These are phyloP conservation scores for Popillia japonica DNA, from an alignment of 1,140 invertebrate species.

Conservation along the genomic window DNA sequence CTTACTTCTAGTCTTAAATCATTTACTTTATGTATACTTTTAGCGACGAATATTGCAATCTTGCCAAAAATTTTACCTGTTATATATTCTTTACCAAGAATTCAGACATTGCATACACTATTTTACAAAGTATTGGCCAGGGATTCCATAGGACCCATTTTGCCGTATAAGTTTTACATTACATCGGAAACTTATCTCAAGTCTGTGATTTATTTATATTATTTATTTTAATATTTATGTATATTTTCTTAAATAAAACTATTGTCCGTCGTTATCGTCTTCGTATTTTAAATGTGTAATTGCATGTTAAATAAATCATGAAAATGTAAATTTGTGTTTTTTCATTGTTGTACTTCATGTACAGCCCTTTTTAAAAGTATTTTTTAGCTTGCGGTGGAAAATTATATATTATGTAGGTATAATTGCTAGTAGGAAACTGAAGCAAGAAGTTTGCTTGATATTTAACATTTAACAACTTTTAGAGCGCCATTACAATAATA, in stretches of 20 bases:
- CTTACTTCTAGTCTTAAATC: neutral
- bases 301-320: constrained; percentile 26
- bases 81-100: constrained; percentile 65
- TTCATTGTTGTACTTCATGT: neutral
- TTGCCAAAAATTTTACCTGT: constrained; percentile 66
- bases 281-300: constrained; percentile 23
- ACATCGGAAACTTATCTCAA: neutral
- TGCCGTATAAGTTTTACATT: constrained; percentile 52
- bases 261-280: constrained; percentile 7
- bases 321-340: neutral
- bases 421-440: too few relatives aligned
- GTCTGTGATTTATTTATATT: constrained; percentile 39
- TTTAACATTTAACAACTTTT: too few relatives aligned
- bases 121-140: constrained; percentile 59
- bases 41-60: constrained; percentile 68
- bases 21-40: constrained; percentile 37
- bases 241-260: constrained; percentile 35
- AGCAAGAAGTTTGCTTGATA: too few relatives aligned
- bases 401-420: too few relatives aligned
- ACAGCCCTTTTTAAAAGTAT: too few relatives aligned
- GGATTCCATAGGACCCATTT: constrained; percentile 56
- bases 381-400: too few relatives aligned
- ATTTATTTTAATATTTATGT: constrained; percentile 32
- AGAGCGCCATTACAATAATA: too few relatives aligned
- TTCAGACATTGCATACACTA: constrained; percentile 62